Conservation (phyloP, 1,140 invertebrate species). For the Euura lappo region DNA sequence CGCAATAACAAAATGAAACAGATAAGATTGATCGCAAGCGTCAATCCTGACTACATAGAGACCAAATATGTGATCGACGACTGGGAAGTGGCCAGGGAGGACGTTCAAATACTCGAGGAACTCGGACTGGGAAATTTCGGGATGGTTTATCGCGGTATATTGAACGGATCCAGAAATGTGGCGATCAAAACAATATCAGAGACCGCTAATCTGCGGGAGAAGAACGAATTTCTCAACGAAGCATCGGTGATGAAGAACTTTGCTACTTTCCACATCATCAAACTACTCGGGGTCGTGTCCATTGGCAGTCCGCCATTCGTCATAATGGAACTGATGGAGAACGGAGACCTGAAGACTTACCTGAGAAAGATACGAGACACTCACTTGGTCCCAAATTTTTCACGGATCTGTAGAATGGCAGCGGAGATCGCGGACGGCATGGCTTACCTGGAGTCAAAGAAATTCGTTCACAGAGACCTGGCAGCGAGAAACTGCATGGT, state of each 20-base stretch:
- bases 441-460: constrained; percentile 75
- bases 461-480: constrained; percentile 79
- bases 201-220: constrained; percentile 59
- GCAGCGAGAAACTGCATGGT: constrained; percentile 85
- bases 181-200: constrained; percentile 74
- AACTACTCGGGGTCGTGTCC: constrained; percentile 75
- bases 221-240: constrained; percentile 70
- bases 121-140: constrained; percentile 77
- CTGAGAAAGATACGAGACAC: constrained; percentile 57
- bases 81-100: constrained; percentile 71
- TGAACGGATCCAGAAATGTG: constrained; percentile 56
- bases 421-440: constrained; percentile 83
- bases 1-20: constrained; percentile 33
- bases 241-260: constrained; percentile 71
- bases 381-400: constrained; percentile 42
- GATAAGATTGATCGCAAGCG: constrained; percentile 47
- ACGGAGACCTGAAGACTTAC: constrained; percentile 75
- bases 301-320: constrained; percentile 69
- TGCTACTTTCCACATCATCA: constrained; percentile 68
- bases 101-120: constrained; percentile 63
- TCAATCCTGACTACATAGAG: constrained; percentile 55
- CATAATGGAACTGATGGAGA: constrained; percentile 80
- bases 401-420: constrained; percentile 69
- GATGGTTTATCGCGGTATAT: constrained; percentile 68
- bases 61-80: constrained; percentile 66